Conservation (phyloP, 2,888 invertebrate species). For the Cylindroiulus punctatus region DNA sequence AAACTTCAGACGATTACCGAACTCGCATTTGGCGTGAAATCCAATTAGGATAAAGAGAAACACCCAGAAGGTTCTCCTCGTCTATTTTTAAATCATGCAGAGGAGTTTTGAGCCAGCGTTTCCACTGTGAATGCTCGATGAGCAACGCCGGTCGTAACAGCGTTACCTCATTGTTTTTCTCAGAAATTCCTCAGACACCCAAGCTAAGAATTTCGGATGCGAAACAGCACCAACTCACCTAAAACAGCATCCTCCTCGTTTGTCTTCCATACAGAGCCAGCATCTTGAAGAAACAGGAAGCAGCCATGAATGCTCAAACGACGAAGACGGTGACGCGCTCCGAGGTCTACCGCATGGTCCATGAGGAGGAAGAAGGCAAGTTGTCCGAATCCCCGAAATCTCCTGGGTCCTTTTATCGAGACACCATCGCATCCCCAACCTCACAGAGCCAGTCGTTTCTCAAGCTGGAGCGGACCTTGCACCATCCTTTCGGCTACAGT, state of each 20-base stretch:
- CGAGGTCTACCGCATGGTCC: conserved; percentile 57
- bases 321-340: conserved; percentile 51
- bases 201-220: background rate
- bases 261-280: background rate
- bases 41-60: background rate
- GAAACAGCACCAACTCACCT: background rate
- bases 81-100: background rate
- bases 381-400: background rate
- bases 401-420: conserved; percentile 42
- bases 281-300: background rate
- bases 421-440: conserved; percentile 46
- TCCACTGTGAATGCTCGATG: background rate
- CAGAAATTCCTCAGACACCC: background rate
- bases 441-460: conserved; percentile 56
- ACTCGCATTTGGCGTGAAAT: conserved; percentile 18
- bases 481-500: background rate
- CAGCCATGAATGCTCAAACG: background rate
- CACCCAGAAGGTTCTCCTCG: background rate
- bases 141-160: background rate
- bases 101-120: background rate
- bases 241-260: background rate
- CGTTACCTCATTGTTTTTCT: background rate
- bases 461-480: conserved; percentile 51
- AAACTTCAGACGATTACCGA: background rate
- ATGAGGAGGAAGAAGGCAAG: conserved; percentile 56